A percentile compares a stretch with the other conserved stretches of the same genome.
These are phyloP conservation scores for Priocnemis perturbator DNA, from an alignment of 2,888 invertebrate species.

Conservation along the genomic window DNA sequence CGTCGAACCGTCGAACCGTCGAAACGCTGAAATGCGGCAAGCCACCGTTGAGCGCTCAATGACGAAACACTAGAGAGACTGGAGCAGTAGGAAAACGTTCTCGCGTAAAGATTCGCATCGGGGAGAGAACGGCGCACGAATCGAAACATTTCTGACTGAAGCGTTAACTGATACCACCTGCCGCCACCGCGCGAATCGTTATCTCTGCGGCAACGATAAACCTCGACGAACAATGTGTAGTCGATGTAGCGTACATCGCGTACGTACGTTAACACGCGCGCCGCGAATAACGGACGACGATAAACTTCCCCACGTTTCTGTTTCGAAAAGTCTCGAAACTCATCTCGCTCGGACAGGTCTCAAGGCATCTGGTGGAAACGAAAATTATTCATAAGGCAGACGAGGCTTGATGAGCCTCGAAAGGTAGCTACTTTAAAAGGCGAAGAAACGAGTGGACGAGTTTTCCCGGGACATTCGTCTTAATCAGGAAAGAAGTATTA, in stretches of 20 bases:
- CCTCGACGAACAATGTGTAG: not conserved
- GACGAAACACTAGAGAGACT: not conserved
- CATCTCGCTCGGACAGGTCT: too few species aligned
- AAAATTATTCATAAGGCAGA: conserved; percentile 1
- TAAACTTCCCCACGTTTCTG: not conserved
- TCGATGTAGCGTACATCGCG: not conserved
- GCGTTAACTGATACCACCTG: conserved; percentile 1
- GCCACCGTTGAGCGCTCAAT: not conserved
- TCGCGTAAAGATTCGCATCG: too few species aligned
- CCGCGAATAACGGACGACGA: not conserved
- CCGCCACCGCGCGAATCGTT: not conserved
- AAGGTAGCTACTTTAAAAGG: conserved; percentile 14
- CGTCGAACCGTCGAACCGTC: too few species aligned
- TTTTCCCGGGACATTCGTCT: conserved; percentile 28
- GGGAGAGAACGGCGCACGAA: too few species aligned
- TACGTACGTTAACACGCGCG: not conserved
- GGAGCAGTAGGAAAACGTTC: not conserved
- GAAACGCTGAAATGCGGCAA: not conserved
- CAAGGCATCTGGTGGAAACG: too few species aligned
- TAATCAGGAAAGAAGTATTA: conserved; percentile 34
- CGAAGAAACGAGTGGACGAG: conserved; percentile 17
- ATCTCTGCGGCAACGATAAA: not conserved
- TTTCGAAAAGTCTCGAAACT: too few species aligned
- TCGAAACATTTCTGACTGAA: not conserved
- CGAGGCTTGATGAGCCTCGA: conserved; percentile 4